These are phyloP conservation scores for Danaus chrysippus DNA, from an alignment of 2,888 invertebrate genomes.

Conservation along the genomic window DNA sequence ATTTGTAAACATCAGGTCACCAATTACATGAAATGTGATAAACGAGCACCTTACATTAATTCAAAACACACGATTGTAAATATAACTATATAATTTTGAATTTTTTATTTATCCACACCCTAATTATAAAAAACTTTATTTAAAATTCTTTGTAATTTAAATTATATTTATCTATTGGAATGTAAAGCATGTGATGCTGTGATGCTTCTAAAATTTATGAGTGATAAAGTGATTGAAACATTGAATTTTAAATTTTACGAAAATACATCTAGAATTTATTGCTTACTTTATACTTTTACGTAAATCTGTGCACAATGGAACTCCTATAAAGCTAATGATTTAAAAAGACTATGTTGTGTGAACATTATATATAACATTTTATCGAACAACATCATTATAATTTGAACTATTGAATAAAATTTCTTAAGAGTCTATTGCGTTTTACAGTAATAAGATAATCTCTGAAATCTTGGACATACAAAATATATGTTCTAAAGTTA, in stretches of 20 bases:
- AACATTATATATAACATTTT: background rate
- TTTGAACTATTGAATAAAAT: conserved; percentile 1
- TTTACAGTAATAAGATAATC: background rate
- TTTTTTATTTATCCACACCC: too few relatives aligned
- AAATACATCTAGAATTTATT: too few relatives aligned
- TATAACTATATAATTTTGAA: too few relatives aligned
- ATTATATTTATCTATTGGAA: background rate
- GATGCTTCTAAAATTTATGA: too few relatives aligned
- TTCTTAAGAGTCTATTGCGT: background rate
- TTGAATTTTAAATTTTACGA: too few relatives aligned
- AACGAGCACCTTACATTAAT: too few relatives aligned
- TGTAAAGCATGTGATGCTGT: background rate
- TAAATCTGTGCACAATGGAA: too few relatives aligned
- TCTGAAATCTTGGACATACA: background rate
- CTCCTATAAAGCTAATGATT: too few relatives aligned
- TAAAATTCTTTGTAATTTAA: background rate
- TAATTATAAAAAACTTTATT: background rate
- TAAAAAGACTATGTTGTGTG: background rate
- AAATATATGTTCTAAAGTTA: background rate
- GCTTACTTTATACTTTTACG: too few relatives aligned
- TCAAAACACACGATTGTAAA: too few relatives aligned
- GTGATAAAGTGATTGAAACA: too few relatives aligned
- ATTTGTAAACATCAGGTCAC: conserved; percentile 34
- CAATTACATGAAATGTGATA: conserved; percentile 22
- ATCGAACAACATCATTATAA: background rate